Percentiles rank a stretch among this genome's conserved stretches.
phyloP scores from a whole-genome alignment of 2,888 invertebrate genomes.

The Sarcophaga caerulescens region DNA sequence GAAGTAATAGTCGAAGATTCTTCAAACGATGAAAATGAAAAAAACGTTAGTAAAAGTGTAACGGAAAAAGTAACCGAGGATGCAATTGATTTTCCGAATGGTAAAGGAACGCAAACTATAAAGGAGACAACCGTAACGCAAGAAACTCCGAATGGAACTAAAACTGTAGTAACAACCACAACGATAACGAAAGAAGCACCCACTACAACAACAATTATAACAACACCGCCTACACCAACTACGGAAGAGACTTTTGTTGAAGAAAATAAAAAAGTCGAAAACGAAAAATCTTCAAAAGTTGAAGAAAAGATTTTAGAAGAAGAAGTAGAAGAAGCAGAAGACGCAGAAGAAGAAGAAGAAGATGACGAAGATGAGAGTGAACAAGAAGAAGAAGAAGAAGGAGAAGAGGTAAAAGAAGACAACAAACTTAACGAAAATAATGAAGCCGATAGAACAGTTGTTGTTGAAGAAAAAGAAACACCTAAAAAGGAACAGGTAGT shows the following conservation, averaged over 20 bases:
- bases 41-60: constrained; percentile 41
- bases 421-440: neutral
- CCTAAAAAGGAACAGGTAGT: constrained; percentile 42
- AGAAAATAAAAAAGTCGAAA: constrained; percentile 15
- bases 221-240: constrained; percentile 17
- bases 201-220: constrained; percentile 1
- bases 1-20: neutral
- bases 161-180: neutral
- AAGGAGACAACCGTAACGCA: constrained; percentile 10
- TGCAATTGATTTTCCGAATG: constrained; percentile 2
- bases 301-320: constrained; percentile 1
- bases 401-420: constrained; percentile 8
- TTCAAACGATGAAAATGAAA: constrained; percentile 1
- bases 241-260: constrained; percentile 26
- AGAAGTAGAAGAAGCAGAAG: constrained; percentile 11
- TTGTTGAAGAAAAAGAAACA: neutral
- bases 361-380: constrained; percentile 7
- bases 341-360: constrained; percentile 7
- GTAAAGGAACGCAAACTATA: neutral
- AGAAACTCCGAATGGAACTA: constrained; percentile 7
- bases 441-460: neutral
- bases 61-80: constrained; percentile 40
- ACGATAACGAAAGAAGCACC: neutral
- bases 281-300: neutral
- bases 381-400: constrained; percentile 1